Percentiles rank a stretch among this genome's conserved stretches.
phyloP scores from a whole-genome alignment of 2,797 vertebrate genomes.

The Enteromius fasciolatus region DNA sequence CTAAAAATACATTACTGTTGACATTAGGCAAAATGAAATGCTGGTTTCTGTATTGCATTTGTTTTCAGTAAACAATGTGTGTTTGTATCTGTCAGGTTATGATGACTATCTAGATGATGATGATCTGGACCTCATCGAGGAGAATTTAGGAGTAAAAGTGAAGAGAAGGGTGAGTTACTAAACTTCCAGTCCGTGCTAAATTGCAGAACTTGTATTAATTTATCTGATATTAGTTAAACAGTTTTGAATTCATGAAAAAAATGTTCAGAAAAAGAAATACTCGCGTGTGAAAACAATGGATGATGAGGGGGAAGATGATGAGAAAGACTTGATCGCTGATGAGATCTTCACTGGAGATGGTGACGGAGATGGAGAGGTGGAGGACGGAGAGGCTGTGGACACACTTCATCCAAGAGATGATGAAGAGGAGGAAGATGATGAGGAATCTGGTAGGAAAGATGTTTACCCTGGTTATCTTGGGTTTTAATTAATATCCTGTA shows the following conservation, averaged over 20 bases:
- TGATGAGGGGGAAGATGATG: conserved; percentile 96
- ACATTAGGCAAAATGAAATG: not conserved
- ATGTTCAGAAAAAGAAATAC: conserved; percentile 89
- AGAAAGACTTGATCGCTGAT: conserved; percentile 94
- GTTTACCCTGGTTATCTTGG: not conserved
- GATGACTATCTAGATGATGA: conserved; percentile 97
- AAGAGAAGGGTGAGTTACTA: conserved; percentile 87
- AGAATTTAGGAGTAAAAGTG: conserved; percentile 98
- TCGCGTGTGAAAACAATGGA: conserved; percentile 94
- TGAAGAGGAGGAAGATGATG: conserved; percentile 92
- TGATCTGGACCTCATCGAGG: conserved; percentile 97
- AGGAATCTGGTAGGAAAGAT: conserved; percentile 86
- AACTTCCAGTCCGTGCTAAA: not conserved
- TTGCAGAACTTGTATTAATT: not conserved
- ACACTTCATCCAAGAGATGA: conserved; percentile 86
- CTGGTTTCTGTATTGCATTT: not conserved
- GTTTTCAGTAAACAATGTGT: not conserved
- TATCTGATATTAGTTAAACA: not conserved
- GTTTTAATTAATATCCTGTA: not conserved
- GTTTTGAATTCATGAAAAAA: not conserved
- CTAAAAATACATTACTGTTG: not conserved
- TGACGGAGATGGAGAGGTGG: conserved; percentile 84
- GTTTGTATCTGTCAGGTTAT: conserved; percentile 74
- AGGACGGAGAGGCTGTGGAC: conserved; percentile 89
- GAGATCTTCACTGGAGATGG: conserved; percentile 94